Evolutionary conservation across 2,113 vertebrate species (phyloP), one percentile per base, ranked within the genome.

Genomic region (Petaurus breviceps): DNA sequence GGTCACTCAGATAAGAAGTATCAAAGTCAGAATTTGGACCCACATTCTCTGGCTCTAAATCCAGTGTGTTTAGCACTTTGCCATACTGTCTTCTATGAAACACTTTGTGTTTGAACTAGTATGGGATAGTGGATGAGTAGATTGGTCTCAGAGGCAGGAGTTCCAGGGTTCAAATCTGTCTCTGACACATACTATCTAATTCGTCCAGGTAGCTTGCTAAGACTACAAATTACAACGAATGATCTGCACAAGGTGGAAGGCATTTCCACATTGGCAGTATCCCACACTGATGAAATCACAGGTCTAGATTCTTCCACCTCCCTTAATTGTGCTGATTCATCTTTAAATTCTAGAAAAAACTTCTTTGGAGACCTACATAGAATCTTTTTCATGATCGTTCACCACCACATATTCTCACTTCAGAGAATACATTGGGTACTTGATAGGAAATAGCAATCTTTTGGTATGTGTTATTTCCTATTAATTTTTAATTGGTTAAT

Each of bases 31-130:
- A 23, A n/a, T 43, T 3, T 43, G 68, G 43, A 84, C n/a, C 68
- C n/a, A 84, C 5, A 22, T 22, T 19, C n/a, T 43, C 37, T 8
- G 61, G 3, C 37, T 77, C 19, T 16, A 37, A 19, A 77, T n/a
- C 5, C 37, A 77, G 37, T 0, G 37, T 2, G 1, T 0, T 77
- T 77, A 0, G 5, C 14, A 6, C 61, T 19, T 1, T n/a, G n/a
- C 16, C 16, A n/a, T 19, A 7, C 16, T 43, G 19, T n/a, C 7
- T 84, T 43, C 16, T 84, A 43, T 43, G 68, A 84, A 43, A 37
- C 5, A 2, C 43, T 84, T 84, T 22, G 68, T 84, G 19, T 23
- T 43, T 84, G n/a, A 84, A 19, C 19, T 84, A 84, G n/a, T 16
- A 43, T 84, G 16, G 31, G 9, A 68, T 68, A 37, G 57, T 68